These are phyloP conservation scores for Diploscapter pachys DNA, from an alignment of 1,140 invertebrate genomes.

Conservation along the genomic window DNA sequence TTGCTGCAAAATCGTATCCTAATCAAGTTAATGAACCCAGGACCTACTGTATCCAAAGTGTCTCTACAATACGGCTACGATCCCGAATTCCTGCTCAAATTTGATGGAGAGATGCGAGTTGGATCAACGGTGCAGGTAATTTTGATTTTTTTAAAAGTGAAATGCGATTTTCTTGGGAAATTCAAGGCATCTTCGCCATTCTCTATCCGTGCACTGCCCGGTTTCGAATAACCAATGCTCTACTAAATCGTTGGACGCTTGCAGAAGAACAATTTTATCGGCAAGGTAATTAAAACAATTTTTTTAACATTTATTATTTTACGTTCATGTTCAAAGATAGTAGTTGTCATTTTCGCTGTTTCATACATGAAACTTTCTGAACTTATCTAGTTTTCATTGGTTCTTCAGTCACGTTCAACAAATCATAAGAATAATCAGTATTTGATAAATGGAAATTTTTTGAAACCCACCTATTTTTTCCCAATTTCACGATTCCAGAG, in stretches of 20 bases:
- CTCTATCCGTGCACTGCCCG: conserved; percentile 9
- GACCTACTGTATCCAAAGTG: conserved; percentile 29
- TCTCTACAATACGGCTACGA: conserved; percentile 14
- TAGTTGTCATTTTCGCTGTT: no score
- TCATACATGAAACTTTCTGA: no score
- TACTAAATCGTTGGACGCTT: conserved; percentile 12
- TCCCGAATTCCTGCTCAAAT: conserved; percentile 16
- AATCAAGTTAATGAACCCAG: conserved; percentile 1
- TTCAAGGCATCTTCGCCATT: conserved; percentile 9
- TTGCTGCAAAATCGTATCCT: neutral
- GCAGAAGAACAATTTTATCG: conserved; percentile 20
- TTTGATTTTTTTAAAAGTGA: neutral
- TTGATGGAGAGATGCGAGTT: conserved; percentile 7
- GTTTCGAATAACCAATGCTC: conserved; percentile 19
- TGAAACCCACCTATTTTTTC: neutral
- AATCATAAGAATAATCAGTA: no score
- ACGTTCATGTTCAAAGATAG: no score
- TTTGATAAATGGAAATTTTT: no score
- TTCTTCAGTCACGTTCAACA: no score
- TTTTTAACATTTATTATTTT: no score
- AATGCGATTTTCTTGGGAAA: neutral
- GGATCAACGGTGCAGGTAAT: conserved; percentile 8
- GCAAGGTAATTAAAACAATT: conserved; percentile 8
- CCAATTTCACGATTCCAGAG: conserved; percentile 11
- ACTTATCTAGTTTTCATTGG: no score